These are phyloP conservation scores for Tragelaphus eurycerus DNA, from an alignment of 2,797 vertebrate species.

Conservation along the genomic window DNA sequence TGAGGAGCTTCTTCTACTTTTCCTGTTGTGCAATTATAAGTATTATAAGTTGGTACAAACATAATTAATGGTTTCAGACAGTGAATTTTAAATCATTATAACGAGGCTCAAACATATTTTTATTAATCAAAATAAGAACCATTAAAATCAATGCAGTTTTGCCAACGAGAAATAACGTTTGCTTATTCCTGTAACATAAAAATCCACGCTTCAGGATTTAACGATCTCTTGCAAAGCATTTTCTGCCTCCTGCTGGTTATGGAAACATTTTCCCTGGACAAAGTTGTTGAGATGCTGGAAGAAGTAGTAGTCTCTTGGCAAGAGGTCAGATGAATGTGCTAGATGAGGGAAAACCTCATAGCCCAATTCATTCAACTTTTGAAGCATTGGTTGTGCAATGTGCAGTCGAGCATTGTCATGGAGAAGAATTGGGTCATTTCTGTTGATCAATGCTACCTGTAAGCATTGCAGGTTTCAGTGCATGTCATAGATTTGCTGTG, in stretches of 20 bases:
- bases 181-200: not conserved
- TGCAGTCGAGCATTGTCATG: not conserved
- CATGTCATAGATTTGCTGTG: not conserved
- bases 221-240: not conserved
- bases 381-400: not conserved
- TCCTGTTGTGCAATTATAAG: not conserved
- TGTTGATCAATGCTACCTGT: not conserved
- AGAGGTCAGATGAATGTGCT: not conserved
- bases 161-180: not conserved
- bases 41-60: not conserved
- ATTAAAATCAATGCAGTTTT: not conserved
- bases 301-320: not conserved
- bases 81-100: not conserved
- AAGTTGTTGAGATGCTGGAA: not conserved
- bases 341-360: not conserved
- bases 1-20: not conserved
- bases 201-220: not conserved
- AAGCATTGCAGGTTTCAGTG: not conserved
- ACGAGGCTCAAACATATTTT: not conserved
- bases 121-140: not conserved
- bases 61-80: not conserved
- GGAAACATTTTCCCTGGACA: not conserved
- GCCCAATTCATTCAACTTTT: not conserved
- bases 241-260: not conserved
- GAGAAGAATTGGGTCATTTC: not conserved